Evolutionary conservation across 2,888 invertebrate species (phyloP), one percentile per base, ranked within the genome.

Genomic region (Marronus borbonicus): DNA sequence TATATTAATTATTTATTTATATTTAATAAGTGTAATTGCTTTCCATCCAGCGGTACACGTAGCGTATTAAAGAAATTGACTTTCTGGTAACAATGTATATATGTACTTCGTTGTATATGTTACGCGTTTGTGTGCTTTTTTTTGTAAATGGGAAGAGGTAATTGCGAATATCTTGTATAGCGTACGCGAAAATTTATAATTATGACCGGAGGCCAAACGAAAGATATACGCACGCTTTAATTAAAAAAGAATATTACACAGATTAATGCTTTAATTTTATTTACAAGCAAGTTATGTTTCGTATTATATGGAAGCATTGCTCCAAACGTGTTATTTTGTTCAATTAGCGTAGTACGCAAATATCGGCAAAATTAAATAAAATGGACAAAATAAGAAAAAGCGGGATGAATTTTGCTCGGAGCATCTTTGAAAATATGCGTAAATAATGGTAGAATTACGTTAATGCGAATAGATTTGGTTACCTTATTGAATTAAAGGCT

Each of bases 1-100:
- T 58, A 58, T 17, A 55, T 70, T 58, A 70, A 55, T 70, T 58
- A 72, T 72, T 72, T 72, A 58, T 58, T 58, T 72, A 72, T 72
- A 60, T 58, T 72, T 72, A 72, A 72, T 72, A 58, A 58, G 50
- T 72, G 58, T 72, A 72, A 72, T 72, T 58, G 58, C 17, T 24
- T n/a, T 1, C 3, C 24, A 50, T 50, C 28, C 24, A 14, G 50
- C 24, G 50, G 28, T 24, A 50, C 50, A 68, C 24, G 68, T 5
- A 14, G 12, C 10, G 28, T 68, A 68, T 68, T 68, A 68, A 68
- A 49, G 20, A 68, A 68, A 68, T 68, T 44, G 66, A 10, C 49
- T 49, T 5, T 12, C 20, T 2, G 12, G 39, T 24, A 8, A 28
- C 62, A 24, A 62, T 62, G 62, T 62, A 36, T 31, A 14, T 62